Evolutionary conservation across 2,888 invertebrate genomes (phyloP), one percentile per base, ranked within the genome.

Genomic region (Caenorhabditis sinica): DNA sequence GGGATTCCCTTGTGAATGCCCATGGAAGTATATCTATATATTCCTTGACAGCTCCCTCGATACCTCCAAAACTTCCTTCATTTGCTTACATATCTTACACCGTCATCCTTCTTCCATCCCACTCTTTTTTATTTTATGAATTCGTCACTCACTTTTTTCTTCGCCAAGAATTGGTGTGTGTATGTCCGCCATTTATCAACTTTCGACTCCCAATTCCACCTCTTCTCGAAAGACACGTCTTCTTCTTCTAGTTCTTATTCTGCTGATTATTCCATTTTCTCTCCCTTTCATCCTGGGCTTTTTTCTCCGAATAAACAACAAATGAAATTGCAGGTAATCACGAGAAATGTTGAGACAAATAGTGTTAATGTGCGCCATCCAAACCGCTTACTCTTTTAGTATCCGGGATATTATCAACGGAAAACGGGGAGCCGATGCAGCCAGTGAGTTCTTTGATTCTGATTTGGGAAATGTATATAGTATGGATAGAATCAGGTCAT

Each of bases 361-460:
- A 74, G 74, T 82, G 65, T 77, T 82, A 77, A 63, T 85, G 69
- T 81, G 77, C 33, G 82, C 77, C 58, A 71, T 81, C 71, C 77
- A 85, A 49, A 68, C 72, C 61, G 72, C 74, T 20, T 71, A 43
- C 51, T 86, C 88, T 30, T 89, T 89, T 75, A 88, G 88, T 77
- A 89, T 89, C 77, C 87, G 89, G 15, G 89, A 89, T 66, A 82
- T 87, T 60, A 86, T 89, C 77, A 84, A 86, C 43, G 88, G 88
- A 69, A 65, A 86, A 81, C 79, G 88, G 83, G 80, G 83, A 79
- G 86, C 71, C 63, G 81, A 81, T 66, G 65, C 82, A 74, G 69
- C 79, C 45, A 74, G 82, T 86, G 49, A 60, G 83, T 76, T 68
- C 56, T 25, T 28, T 56, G 25, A 15, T 56, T 23, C 17, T 71